Percentiles rank a stretch among this genome's conserved stretches.
These are phyloP conservation scores for Hylaea fasciaria DNA, from an alignment of 2,888 invertebrate genomes.

Conservation along the genomic window DNA sequence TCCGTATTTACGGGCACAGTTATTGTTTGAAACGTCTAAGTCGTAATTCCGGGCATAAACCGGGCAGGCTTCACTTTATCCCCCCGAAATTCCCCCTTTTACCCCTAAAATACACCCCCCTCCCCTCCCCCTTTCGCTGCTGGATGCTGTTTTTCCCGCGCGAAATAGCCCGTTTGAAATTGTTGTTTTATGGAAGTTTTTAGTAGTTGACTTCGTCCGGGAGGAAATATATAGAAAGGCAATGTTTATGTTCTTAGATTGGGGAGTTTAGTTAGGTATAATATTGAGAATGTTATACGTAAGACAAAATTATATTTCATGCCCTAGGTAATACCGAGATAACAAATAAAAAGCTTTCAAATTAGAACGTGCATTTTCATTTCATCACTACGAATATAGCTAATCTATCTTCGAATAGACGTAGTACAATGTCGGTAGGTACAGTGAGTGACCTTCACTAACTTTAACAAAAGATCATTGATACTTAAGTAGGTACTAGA, in stretches of 20 bases:
- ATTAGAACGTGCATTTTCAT: neutral
- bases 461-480: too few species aligned
- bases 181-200: constrained; percentile 85
- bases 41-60: constrained; percentile 84
- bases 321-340: neutral
- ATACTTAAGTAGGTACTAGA: too few species aligned
- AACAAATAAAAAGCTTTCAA: neutral
- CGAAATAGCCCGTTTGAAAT: constrained; percentile 84
- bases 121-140: constrained; percentile 45
- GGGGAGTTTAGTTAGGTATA: constrained; percentile 34
- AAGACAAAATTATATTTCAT: neutral
- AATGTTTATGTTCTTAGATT: constrained; percentile 66
- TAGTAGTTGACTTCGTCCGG: constrained; percentile 82
- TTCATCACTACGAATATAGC: neutral
- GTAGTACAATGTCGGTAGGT: too few species aligned
- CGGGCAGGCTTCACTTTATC: constrained; percentile 77
- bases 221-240: constrained; percentile 69
- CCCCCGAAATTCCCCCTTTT: constrained; percentile 50
- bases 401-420: too few species aligned
- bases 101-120: constrained; percentile 47
- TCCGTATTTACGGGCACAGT: constrained; percentile 81
- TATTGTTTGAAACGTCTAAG: constrained; percentile 86
- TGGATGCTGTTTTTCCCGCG: constrained; percentile 82
- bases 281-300: neutral
- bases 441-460: too few species aligned